These are phyloP conservation scores for Drosophila yooni DNA, from an alignment of 2,888 invertebrate genomes.

Conservation along the genomic window DNA sequence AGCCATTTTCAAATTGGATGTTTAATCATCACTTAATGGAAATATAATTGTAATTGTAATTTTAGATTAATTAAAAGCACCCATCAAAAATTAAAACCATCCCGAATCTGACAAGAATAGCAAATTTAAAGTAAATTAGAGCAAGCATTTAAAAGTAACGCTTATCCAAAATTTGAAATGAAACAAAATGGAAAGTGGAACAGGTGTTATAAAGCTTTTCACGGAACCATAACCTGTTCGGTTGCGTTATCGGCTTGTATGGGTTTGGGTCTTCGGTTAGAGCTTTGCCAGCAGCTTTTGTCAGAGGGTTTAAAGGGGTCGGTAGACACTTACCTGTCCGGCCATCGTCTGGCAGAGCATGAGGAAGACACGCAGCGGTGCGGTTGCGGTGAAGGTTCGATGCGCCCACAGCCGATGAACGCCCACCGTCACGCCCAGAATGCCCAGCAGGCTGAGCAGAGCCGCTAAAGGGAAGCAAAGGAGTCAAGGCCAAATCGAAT, in stretches of 20 bases:
- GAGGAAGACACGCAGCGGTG: constrained; percentile 90
- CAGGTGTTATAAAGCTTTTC: neutral
- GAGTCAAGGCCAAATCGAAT: neutral
- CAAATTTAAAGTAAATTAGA: neutral
- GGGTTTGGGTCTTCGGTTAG: constrained; percentile 39
- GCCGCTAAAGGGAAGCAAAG: constrained; percentile 84
- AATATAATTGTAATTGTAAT: neutral
- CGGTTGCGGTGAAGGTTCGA: constrained; percentile 91
- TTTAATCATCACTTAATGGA: neutral
- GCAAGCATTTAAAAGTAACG: neutral
- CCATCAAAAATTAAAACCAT: neutral
- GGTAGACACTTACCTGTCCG: constrained; percentile 90
- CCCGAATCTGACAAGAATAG: neutral
- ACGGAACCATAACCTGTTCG: constrained; percentile 7
- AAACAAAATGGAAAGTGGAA: constrained; percentile 10
- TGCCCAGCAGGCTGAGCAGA: constrained; percentile 87
- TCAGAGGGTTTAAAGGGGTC: neutral
- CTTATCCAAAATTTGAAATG: neutral
- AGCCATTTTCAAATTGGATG: too few relatives aligned
- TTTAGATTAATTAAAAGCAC: neutral
- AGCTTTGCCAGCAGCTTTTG: constrained; percentile 27
- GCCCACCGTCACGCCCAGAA: constrained; percentile 94
- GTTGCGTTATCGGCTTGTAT: neutral
- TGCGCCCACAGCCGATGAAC: constrained; percentile 98
- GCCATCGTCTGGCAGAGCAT: constrained; percentile 93